A percentile compares a stretch with the other conserved stretches of the same genome.
Conservation (phyloP, 30 jellyfish, hydroid and myxozoan genomes). For the Morbakka virulenta region DNA sequence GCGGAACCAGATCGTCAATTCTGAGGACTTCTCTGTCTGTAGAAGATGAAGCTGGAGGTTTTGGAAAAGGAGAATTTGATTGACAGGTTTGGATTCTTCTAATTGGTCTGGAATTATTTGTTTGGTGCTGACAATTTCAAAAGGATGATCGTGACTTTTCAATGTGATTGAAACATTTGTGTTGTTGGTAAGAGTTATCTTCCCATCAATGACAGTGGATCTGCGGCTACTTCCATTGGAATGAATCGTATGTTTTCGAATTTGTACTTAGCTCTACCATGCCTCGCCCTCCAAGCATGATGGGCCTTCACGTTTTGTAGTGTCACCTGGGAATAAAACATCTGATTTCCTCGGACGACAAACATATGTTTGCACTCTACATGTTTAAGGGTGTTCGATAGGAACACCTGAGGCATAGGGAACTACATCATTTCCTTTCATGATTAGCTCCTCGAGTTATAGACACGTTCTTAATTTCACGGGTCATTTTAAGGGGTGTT, state of each 20-base stretch:
- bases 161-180: not conserved
- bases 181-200: not conserved
- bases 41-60: too few species aligned
- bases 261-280: not conserved
- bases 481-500: not conserved
- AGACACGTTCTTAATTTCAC: slow-evolving; percentile 1
- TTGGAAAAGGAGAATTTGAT: too few species aligned
- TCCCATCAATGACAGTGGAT: not conserved
- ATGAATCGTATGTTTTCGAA: not conserved
- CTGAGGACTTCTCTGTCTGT: too few species aligned
- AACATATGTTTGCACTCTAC: not conserved
- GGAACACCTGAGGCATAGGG: not conserved
- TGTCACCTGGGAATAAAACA: not conserved
- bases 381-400: not conserved
- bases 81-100: not conserved
- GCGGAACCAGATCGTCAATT: too few species aligned
- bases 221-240: not conserved
- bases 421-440: not conserved
- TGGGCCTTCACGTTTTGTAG: not conserved
- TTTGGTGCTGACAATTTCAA: not conserved
- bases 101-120: not conserved
- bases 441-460: not conserved
- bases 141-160: not conserved
- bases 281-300: not conserved
- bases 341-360: too few species aligned